Percentiles rank a stretch among this genome's conserved stretches.
Evolutionary conservation across 2,797 vertebrate genomes (phyloP).

Genomic region (Ceyx erithaca): DNA sequence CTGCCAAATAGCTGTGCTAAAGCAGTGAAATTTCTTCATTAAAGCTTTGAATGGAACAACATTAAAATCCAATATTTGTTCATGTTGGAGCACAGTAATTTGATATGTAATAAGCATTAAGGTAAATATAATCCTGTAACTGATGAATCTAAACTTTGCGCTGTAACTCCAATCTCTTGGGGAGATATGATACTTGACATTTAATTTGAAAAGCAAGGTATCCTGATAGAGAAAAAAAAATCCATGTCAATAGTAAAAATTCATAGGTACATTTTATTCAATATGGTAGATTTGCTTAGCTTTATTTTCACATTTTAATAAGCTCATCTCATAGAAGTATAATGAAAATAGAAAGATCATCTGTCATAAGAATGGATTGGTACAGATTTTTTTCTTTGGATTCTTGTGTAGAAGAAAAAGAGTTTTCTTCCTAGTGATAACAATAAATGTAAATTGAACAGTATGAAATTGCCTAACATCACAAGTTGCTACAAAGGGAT

Average conservation of each 20-base stretch:
- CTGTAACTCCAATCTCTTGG: slow-evolving; percentile 50
- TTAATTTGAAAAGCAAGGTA: slow-evolving; percentile 74
- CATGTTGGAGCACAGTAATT: slow-evolving; percentile 43
- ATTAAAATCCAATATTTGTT: slow-evolving; percentile 65
- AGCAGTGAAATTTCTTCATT: not conserved
- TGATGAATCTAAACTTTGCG: slow-evolving; percentile 61
- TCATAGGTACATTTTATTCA: slow-evolving; percentile 69
- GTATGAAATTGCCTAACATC: slow-evolving; percentile 66
- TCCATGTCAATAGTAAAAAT: slow-evolving; percentile 15
- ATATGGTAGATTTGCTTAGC: slow-evolving; percentile 68
- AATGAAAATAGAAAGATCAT: slow-evolving; percentile 77
- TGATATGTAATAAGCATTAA: slow-evolving; percentile 60
- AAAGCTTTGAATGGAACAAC: slow-evolving; percentile 38
- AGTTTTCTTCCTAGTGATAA: slow-evolving; percentile 48
- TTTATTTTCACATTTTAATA: slow-evolving; percentile 79
- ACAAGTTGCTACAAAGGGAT: slow-evolving; percentile 54
- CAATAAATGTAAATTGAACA: slow-evolving; percentile 72
- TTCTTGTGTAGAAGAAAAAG: slow-evolving; percentile 64
- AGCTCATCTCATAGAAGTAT: slow-evolving; percentile 74
- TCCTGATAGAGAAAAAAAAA: slow-evolving; percentile 43
- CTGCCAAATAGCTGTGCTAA: not conserved
- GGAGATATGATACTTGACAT: slow-evolving; percentile 66
- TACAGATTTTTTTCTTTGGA: slow-evolving; percentile 47
- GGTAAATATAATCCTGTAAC: slow-evolving; percentile 56
- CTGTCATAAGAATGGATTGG: slow-evolving; percentile 48